phyloP scores from a whole-genome alignment of 1,140 invertebrate genomes.

The Xylocopa sonorina region DNA sequence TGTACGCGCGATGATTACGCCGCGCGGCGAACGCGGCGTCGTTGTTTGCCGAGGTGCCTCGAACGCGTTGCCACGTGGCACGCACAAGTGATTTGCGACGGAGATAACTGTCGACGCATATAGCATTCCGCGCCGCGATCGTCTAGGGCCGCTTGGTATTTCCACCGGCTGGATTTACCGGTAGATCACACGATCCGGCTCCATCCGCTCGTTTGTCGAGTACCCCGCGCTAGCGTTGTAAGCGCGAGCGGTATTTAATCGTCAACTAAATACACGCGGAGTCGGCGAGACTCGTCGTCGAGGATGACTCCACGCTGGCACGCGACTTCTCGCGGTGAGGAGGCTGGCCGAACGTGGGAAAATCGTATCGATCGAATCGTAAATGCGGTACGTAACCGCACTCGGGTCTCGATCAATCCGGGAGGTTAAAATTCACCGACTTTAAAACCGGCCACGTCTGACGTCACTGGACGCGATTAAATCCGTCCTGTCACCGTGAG shows the following conservation, averaged over 20 bases:
- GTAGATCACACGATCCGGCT: not conserved
- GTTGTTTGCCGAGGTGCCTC: not conserved
- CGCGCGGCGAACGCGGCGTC: not conserved
- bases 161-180: not conserved
- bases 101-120: conserved; percentile 11
- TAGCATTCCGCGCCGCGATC: not conserved
- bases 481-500: conserved; percentile 56
- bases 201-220: too few species aligned
- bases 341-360: too few species aligned
- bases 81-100: conserved; percentile 13
- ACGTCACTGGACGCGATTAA: conserved; percentile 57
- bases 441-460: conserved; percentile 27
- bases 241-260: not conserved
- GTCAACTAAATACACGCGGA: not conserved
- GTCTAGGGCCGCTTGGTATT: not conserved
- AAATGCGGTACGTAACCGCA: conserved; percentile 19
- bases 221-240: not conserved
- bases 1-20: not conserved
- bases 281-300: too few species aligned
- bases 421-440: conserved; percentile 39
- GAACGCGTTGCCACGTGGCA: conserved; percentile 39
- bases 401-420: conserved; percentile 19
- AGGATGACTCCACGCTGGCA: too few species aligned
- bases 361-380: not conserved
- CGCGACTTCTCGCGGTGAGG: too few species aligned